phyloP scores from a whole-genome alignment of 2,113 vertebrate genomes.

The Chloebia gouldiae region DNA sequence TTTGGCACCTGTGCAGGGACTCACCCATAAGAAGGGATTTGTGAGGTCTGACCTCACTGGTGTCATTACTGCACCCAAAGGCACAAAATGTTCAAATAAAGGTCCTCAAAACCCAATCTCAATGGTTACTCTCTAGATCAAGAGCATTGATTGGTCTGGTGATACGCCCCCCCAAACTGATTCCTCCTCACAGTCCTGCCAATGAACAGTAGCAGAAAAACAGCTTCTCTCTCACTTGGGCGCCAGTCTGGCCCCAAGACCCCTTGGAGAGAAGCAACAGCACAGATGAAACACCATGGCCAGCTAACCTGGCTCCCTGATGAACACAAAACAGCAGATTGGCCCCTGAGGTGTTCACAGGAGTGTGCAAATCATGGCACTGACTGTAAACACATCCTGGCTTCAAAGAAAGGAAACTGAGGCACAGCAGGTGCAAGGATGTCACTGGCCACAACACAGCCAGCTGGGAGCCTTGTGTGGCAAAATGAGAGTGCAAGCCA shows the following conservation, averaged over 20 bases:
- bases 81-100: neutral
- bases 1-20: neutral
- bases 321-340: neutral
- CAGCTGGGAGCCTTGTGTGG: neutral
- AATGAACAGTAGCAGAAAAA: neutral
- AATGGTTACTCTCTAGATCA: neutral
- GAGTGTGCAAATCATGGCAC: neutral
- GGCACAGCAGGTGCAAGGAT: neutral
- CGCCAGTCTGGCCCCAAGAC: neutral
- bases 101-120: neutral
- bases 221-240: neutral
- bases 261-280: rapidly evolving
- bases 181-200: neutral
- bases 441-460: too few relatives aligned
- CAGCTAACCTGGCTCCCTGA: neutral
- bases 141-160: neutral
- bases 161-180: neutral
- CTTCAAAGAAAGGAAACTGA: neutral
- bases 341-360: neutral
- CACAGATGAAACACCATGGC: rapidly evolving
- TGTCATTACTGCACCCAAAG: neutral
- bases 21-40: neutral
- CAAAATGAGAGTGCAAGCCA: neutral
- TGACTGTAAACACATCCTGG: neutral
- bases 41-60: neutral